Evolutionary conservation across 2,888 invertebrate genomes (phyloP).

Genomic region (Epistrophe grossulariae): DNA sequence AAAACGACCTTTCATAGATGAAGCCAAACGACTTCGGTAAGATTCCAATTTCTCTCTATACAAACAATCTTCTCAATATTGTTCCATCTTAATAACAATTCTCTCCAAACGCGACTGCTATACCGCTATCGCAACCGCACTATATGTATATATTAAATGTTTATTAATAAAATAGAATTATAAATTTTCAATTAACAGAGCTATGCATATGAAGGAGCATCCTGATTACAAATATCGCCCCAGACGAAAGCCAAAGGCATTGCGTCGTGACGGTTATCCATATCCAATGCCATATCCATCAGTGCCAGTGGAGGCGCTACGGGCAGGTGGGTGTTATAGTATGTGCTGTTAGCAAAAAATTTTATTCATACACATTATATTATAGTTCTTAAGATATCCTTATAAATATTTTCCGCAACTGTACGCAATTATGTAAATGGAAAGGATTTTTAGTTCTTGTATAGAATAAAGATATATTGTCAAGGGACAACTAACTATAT

Average conservation of each 20-base stretch:
- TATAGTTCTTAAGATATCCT: slow-evolving; percentile 59
- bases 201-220: slow-evolving; percentile 97
- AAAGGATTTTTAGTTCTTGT: slow-evolving; percentile 31
- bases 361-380: slow-evolving; percentile 16
- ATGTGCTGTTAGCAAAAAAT: slow-evolving; percentile 41
- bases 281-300: slow-evolving; percentile 97
- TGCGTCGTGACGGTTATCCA: slow-evolving; percentile 95
- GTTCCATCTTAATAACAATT: not conserved
- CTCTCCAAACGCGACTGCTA: no score
- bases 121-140: not conserved
- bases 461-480: slow-evolving; percentile 16
- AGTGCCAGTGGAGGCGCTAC: slow-evolving; percentile 93
- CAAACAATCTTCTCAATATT: not conserved
- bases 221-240: slow-evolving; percentile 97
- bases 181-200: slow-evolving; percentile 84
- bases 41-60: not conserved
- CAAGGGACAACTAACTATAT: slow-evolving; percentile 25
- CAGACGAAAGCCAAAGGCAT: slow-evolving; percentile 93
- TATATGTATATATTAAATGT: not conserved
- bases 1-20: slow-evolving; percentile 98
- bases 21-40: slow-evolving; percentile 93
- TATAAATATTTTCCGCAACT: slow-evolving; percentile 70
- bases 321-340: slow-evolving; percentile 89
- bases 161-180: slow-evolving; percentile 50
- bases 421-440: slow-evolving; percentile 75